Base-by-base conservation (phyloP, 2,797 vertebrate species). In the Coregonus suidteri region DNA sequence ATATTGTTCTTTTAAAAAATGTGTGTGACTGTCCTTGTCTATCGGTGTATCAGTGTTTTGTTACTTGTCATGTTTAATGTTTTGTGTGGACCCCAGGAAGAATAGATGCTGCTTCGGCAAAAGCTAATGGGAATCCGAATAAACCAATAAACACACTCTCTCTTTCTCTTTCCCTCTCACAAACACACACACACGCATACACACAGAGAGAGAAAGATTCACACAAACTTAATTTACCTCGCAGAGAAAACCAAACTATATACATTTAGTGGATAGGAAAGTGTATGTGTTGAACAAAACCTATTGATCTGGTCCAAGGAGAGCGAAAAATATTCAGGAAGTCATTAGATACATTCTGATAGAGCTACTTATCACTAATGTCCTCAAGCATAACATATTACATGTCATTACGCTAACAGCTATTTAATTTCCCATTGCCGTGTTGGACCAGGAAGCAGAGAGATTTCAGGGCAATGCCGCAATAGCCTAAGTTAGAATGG, bases 341-440 rank as follows among this genome's bases (percentile, higher is more conserved):
- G 80, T 81, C 76, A 81, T 78, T 77, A 51, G 41, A 77, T 25
- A 15, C 73, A 67, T 80, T 76, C 59, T 76, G 18, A 75, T 52
- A 41, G 37, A 80, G 70, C 80, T 82, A 75, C 76, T 85, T 76
- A 82, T 81, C 74, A 69, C 68, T 76, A 56, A 79, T 41, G 75
- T 75, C 79, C 47, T 80, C 65, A 73, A 82, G 79, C 75, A 53
- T 76, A 65, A 86, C 79, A 82, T 76, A 85, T 88, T 79, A 83
- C 80, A 80, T 81, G 51, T 20, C 73, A 84, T 82, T 84, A 85
- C 84, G 77, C 65, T 47, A 47, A 64, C 75, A 74, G 74, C 68
- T 75, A 64, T 66, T 53, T 83, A 56, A 82, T 86, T 80, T 81
- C 47, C 79, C 79, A 81, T 47, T 82, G 82, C 82, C 75, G 70